Percentiles rank a stretch among this genome's conserved stretches.
Evolutionary conservation across 2,888 invertebrate species (phyloP).

Genomic region (Pammene aurita): DNA sequence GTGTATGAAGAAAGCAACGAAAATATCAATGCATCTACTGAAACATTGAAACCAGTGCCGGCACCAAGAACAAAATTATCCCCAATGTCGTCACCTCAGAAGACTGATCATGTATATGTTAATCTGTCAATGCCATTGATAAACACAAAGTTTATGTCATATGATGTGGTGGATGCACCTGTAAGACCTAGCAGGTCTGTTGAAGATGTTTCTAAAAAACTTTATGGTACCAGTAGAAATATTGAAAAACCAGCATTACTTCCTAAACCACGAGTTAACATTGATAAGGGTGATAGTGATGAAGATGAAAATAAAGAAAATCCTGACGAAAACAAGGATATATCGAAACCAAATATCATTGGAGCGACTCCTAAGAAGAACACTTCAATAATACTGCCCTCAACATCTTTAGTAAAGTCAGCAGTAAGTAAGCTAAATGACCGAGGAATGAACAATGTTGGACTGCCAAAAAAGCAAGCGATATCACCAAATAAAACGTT

Average conservation of each 20-base stretch:
- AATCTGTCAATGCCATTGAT: conserved; percentile 82
- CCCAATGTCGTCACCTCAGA: conserved; percentile 66
- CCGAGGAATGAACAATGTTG: conserved; percentile 69
- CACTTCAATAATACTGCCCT: conserved; percentile 65
- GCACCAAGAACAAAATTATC: conserved; percentile 82
- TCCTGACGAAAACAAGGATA: conserved; percentile 48
- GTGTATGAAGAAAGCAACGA: conserved; percentile 82
- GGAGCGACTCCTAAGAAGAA: conserved; percentile 75
- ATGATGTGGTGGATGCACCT: conserved; percentile 69
- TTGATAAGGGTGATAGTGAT: conserved; percentile 48
- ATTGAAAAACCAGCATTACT: conserved; percentile 48
- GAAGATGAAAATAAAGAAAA: conserved; percentile 47
- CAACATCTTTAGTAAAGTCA: conserved; percentile 76
- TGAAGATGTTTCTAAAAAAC: conserved; percentile 62
- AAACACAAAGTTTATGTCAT: conserved; percentile 60
- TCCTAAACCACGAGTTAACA: conserved; percentile 46
- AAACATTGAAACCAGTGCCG: conserved; percentile 82
- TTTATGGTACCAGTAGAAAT: conserved; percentile 44
- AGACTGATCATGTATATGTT: conserved; percentile 83
- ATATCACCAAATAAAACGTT: conserved; percentile 76
- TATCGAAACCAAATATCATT: conserved; percentile 73
- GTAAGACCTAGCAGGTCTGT: conserved; percentile 69
- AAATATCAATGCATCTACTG: conserved; percentile 64
- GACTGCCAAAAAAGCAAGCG: conserved; percentile 72
- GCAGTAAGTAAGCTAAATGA: conserved; percentile 73